Base-by-base conservation (phyloP, 2,888 invertebrate genomes). In the Ectemnius cavifrons region DNA sequence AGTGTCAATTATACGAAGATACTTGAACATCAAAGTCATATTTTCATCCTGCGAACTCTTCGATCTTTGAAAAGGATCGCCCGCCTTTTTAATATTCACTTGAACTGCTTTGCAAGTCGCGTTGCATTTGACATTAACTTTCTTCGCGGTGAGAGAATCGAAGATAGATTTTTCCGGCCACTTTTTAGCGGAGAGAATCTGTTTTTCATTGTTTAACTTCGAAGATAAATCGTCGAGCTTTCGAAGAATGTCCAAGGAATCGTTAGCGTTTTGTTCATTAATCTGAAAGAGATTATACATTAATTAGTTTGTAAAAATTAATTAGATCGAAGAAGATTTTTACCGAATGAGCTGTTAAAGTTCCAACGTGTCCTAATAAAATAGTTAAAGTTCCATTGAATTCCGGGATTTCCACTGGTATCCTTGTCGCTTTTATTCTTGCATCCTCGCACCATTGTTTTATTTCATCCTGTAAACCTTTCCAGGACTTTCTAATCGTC, bases 21-120 rank as follows among this genome's bases (percentile, higher is more conserved):
- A 82, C 56, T 86, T 79, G 63, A 91, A 88, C 20, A 71, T 71
- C 14, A 91, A 23, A 70, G 74, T 74, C 67, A 87, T 72, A 58
- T 88, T 73, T 0, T 59, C 16, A 4, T 79, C 28, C 11, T 73
- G 46, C 6, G 77, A 37, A n/a, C 67, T 73, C n/a, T 72, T 65
- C 4, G 86, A 69, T 18, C 78, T 78, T 2, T 68, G 65, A 2
- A 83, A n/a, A 61, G 78, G 49, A 37, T 59, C 37, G 59, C 71
- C 18, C 45, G 73, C 64, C 8, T 52, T 45, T 4, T 78, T 67
- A 0, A 79, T 71, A 11, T 77, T 61, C n/a, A 85, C 57, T 61
- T 68, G 77, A 57, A 77, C 72, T 0, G 79, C 71, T 5, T 58
- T 76, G 52, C 88, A 88, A 3, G 62, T 74, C 0, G 73, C 59